A percentile compares a stretch with the other conserved stretches of the same genome.
phyloP scores from a whole-genome alignment of 2,888 invertebrate genomes.

The Acrobasis repandana region DNA sequence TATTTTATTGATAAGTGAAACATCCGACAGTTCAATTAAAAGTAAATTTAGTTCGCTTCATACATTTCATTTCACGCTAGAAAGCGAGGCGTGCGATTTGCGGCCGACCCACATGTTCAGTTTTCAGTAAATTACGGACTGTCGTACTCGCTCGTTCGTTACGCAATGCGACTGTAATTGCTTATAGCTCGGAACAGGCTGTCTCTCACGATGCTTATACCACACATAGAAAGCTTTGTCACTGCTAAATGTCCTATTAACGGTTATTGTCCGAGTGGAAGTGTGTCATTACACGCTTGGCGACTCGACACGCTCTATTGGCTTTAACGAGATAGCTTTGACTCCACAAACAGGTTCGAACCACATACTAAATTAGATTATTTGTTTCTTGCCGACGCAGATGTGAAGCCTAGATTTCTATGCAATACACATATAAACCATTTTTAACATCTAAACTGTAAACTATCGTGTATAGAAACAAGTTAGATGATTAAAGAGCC shows the following conservation, averaged over 20 bases:
- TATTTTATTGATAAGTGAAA: not conserved
- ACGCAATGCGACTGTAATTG: conserved; percentile 52
- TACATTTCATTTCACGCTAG: conserved; percentile 43
- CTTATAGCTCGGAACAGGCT: conserved; percentile 41
- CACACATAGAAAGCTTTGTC: conserved; percentile 63
- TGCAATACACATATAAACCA: not conserved
- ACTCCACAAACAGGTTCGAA: conserved; percentile 51
- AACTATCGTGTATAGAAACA: not conserved
- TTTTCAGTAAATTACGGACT: conserved; percentile 27
- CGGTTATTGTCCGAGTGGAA: conserved; percentile 75
- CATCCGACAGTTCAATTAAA: conserved; percentile 33
- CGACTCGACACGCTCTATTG: conserved; percentile 66
- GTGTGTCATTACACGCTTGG: conserved; percentile 78
- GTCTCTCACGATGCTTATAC: conserved; percentile 16
- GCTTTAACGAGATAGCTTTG: conserved; percentile 67
- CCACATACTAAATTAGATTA: conserved; percentile 46
- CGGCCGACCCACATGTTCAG: conserved; percentile 32
- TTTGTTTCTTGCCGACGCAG: conserved; percentile 33
- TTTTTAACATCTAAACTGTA: conserved; percentile 9
- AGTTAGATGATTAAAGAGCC: conserved; percentile 4
- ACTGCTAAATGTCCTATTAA: conserved; percentile 67
- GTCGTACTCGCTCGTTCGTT: conserved; percentile 32
- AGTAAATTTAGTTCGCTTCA: conserved; percentile 37
- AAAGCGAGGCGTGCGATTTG: conserved; percentile 51
- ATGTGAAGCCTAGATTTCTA: not conserved